A percentile compares a stretch with the other conserved stretches of the same genome.
Evolutionary conservation across 2,888 invertebrate genomes (phyloP).

Genomic region (Morpho achilles): DNA sequence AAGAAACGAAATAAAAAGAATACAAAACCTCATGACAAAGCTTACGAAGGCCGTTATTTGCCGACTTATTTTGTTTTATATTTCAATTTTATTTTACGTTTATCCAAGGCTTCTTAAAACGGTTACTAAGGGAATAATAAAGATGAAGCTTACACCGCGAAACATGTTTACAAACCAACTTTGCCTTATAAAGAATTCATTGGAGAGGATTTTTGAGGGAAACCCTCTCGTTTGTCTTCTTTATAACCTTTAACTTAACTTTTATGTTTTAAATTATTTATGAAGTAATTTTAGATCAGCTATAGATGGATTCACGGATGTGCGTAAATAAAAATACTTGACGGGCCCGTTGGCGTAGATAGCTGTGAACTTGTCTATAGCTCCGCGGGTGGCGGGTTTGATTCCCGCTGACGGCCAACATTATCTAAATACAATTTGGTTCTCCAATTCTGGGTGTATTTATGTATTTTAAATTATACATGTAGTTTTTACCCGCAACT

Average conservation of each 20-base stretch:
- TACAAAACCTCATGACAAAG: conserved; percentile 5
- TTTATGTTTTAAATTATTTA: conserved; percentile 8
- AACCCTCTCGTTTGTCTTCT: conserved; percentile 18
- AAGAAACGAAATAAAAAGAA: conserved; percentile 5
- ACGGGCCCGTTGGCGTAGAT: too few relatives aligned
- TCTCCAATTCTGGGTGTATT: too few relatives aligned
- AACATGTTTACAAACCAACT: conserved; percentile 21
- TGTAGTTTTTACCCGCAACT: too few relatives aligned
- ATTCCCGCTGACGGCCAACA: too few relatives aligned
- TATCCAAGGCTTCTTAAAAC: conserved; percentile 30
- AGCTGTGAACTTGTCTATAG: too few relatives aligned
- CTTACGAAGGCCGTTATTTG: conserved; percentile 8
- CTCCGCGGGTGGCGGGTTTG: too few relatives aligned
- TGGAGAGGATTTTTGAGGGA: conserved; percentile 23
- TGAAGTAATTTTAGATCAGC: background rate
- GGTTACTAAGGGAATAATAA: conserved; percentile 34
- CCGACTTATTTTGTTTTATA: conserved; percentile 25
- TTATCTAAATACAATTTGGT: too few relatives aligned
- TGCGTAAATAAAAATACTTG: too few relatives aligned
- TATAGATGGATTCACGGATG: too few relatives aligned
- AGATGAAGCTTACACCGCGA: conserved; percentile 26
- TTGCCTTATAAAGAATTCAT: conserved; percentile 28
- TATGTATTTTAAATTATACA: too few relatives aligned
- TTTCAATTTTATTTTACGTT: conserved; percentile 38
- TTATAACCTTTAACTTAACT: conserved; percentile 6